phyloP scores from a whole-genome alignment of 2,797 vertebrate species.

The Eidolon dupreanum region DNA sequence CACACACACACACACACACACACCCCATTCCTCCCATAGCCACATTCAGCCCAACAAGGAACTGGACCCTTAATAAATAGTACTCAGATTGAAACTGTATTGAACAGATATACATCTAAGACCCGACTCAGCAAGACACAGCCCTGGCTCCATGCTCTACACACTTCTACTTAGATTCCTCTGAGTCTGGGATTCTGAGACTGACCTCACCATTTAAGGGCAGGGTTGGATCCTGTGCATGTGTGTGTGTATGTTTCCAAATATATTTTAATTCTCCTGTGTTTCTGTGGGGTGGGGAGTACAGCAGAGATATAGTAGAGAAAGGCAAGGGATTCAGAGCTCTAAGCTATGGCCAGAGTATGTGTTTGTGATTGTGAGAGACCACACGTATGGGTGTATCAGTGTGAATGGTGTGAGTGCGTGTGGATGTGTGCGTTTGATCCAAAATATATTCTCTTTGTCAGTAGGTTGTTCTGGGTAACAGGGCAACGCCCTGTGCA shows the following conservation, averaged over 20 bases:
- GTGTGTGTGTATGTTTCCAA: background rate
- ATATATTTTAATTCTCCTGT: conserved; percentile 21
- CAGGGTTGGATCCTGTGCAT: background rate
- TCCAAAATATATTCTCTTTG: background rate
- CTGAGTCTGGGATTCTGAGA: background rate
- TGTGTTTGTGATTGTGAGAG: background rate
- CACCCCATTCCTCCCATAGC: background rate
- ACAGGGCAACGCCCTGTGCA: conserved; percentile 50
- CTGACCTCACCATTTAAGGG: background rate
- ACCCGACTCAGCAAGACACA: background rate
- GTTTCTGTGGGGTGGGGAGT: background rate
- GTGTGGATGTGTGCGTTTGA: background rate
- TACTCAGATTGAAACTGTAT: background rate
- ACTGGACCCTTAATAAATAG: background rate
- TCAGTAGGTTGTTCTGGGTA: conserved; percentile 30
- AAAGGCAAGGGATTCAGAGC: background rate
- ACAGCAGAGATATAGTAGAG: background rate
- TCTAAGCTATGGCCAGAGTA: background rate
- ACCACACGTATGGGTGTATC: background rate
- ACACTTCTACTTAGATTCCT: background rate
- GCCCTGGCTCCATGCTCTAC: background rate
- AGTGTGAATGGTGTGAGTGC: background rate
- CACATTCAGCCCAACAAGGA: background rate
- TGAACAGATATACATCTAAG: background rate
- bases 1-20: background rate